Conservation (phyloP, 2,888 invertebrate species). For the Cactoblastis cactorum region DNA sequence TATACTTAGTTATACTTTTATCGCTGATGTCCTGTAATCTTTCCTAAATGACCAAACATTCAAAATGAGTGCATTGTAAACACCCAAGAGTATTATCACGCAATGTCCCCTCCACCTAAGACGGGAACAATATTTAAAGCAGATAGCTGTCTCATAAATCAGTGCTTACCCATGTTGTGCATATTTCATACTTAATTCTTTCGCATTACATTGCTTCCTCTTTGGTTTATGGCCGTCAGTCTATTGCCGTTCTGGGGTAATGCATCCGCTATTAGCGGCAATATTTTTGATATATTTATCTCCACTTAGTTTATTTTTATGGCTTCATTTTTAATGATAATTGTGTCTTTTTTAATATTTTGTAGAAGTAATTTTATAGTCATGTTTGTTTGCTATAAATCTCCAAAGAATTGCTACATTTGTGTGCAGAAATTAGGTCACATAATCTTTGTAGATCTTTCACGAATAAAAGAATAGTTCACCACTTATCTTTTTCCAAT, state of each 20-base stretch:
- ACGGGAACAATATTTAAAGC: constrained; percentile 46
- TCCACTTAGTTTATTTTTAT: background rate
- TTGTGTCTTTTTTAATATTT: too few species aligned
- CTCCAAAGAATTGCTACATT: too few species aligned
- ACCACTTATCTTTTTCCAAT: too few species aligned
- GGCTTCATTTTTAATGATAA: too few species aligned
- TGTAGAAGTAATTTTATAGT: too few species aligned
- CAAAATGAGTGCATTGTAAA: background rate
- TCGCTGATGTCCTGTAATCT: background rate
- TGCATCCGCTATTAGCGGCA: constrained; percentile 41
- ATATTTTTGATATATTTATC: constrained; percentile 19
- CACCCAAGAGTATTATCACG: constrained; percentile 3
- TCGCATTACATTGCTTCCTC: constrained; percentile 50
- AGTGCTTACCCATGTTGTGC: constrained; percentile 63
- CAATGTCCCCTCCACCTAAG: constrained; percentile 20
- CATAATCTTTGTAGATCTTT: too few species aligned
- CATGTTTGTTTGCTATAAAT: too few species aligned
- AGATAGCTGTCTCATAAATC: constrained; percentile 71
- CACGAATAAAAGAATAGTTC: too few species aligned
- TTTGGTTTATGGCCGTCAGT: constrained; percentile 60
- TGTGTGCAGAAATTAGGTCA: too few species aligned
- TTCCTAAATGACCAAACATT: background rate
- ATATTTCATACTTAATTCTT: constrained; percentile 80
- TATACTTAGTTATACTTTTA: too few species aligned
- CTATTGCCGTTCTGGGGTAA: constrained; percentile 39